A percentile compares a stretch with the other conserved stretches of the same genome.
These are phyloP conservation scores for Diorhabda carinulata DNA, from an alignment of 1,140 invertebrate genomes.

Conservation along the genomic window DNA sequence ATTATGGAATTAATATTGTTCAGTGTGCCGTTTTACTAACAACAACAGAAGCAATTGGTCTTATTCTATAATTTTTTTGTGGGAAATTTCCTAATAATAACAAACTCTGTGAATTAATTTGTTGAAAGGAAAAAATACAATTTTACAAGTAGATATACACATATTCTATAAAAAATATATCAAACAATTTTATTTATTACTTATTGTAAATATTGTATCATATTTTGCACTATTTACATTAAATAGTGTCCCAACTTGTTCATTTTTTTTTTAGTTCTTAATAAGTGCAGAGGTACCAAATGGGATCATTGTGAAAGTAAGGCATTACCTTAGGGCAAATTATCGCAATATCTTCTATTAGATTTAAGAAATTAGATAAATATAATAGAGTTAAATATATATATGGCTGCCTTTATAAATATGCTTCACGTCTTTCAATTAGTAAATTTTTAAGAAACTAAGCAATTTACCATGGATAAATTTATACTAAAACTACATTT, in stretches of 20 bases:
- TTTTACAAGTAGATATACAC: no score
- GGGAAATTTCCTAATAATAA: no score
- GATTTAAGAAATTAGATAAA: neutral
- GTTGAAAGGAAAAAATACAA: no score
- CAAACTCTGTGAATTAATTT: no score
- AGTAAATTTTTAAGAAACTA: no score
- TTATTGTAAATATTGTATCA: constrained; percentile 43
- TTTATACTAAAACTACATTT: no score
- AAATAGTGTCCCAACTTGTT: constrained; percentile 39
- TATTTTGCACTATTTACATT: constrained; percentile 44
- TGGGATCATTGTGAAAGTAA: constrained; percentile 15
- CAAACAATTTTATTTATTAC: constrained; percentile 35
- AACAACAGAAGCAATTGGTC: no score
- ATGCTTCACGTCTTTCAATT: constrained; percentile 6
- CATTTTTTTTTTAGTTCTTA: constrained; percentile 4
- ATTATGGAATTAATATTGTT: no score
- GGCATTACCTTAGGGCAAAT: constrained; percentile 18
- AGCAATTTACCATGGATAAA: no score
- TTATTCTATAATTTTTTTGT: no score
- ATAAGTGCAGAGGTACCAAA: constrained; percentile 32
- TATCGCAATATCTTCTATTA: neutral
- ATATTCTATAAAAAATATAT: no score
- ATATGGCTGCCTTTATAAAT: constrained; percentile 13
- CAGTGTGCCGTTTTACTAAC: no score
- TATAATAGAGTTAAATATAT: neutral